Percentiles rank a stretch among this genome's conserved stretches.
Conservation (phyloP, 2,797 vertebrate genomes). For the Orestias chungarensis region DNA sequence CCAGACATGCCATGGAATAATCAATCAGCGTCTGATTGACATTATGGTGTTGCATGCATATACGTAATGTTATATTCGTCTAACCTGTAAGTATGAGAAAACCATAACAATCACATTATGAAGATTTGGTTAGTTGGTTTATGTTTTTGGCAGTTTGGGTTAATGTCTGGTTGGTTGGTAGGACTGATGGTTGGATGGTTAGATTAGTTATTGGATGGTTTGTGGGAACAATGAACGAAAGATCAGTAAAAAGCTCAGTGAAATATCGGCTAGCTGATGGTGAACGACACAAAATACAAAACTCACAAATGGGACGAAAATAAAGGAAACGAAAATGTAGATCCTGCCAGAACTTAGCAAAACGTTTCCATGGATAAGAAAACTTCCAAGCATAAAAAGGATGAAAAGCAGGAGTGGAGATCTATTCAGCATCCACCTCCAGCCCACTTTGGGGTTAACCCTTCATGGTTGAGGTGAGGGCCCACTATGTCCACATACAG, state of each 20-base stretch:
- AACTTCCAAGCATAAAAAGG: not conserved
- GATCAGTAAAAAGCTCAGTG: not conserved
- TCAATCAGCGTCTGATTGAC: no score
- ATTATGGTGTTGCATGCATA: no score
- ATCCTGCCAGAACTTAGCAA: not conserved
- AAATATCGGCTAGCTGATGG: no score
- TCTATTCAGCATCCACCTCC: not conserved
- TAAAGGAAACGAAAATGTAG: not conserved
- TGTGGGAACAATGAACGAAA: no score
- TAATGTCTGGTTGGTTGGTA: not conserved
- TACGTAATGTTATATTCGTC: no score
- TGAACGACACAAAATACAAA: no score
- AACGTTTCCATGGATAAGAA: not conserved
- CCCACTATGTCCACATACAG: not conserved
- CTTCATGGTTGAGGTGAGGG: not conserved
- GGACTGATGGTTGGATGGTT: not conserved
- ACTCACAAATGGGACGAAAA: no score
- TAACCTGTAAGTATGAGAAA: no score
- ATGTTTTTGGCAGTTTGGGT: not conserved
- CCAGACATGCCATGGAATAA: no score
- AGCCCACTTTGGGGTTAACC: no score
- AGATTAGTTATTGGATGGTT: no score
- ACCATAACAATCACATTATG: no score
- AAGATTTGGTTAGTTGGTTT: not conserved
- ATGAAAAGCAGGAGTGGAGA: not conserved